These are phyloP conservation scores for Actinia equina DNA, from an alignment of 64 coral and sea anemone genomes.

Conservation along the genomic window DNA sequence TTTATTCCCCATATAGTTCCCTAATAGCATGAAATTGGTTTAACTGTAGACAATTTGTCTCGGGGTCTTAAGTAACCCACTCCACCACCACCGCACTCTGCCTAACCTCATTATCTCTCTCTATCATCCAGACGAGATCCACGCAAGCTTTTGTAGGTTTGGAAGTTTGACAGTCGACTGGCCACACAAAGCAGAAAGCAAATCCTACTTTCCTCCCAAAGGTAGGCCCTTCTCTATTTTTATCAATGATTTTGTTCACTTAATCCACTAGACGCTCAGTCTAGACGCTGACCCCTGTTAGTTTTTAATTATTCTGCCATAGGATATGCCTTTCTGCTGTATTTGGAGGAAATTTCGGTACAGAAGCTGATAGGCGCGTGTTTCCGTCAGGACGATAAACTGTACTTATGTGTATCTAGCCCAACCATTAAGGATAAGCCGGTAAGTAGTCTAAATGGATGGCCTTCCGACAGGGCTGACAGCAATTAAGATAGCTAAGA, in stretches of 20 bases:
- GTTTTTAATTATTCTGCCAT: not conserved
- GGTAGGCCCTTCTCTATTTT: slow-evolving; percentile 24
- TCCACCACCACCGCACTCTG: not conserved
- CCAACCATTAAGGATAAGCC: slow-evolving; percentile 99
- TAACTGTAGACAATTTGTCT: not conserved
- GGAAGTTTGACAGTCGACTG: slow-evolving; percentile 96
- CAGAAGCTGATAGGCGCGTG: slow-evolving; percentile 93
- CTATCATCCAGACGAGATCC: slow-evolving; percentile 81
- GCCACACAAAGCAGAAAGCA: slow-evolving; percentile 99
- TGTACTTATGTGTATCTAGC: slow-evolving; percentile 94
- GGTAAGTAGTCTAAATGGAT: slow-evolving; percentile 51
- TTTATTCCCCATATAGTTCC: not conserved
- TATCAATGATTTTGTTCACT: not conserved
- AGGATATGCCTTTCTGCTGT: slow-evolving; percentile 96
- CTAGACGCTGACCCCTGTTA: not conserved
- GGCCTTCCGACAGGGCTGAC: not conserved
- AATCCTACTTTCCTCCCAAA: slow-evolving; percentile 99
- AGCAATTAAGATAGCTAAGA: not conserved
- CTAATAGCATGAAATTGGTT: not conserved
- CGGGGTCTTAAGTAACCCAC: not conserved
- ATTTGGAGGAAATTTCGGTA: slow-evolving; percentile 88
- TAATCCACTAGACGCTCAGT: not conserved
- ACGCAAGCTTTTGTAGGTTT: slow-evolving; percentile 97
- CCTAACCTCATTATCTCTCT: not conserved
- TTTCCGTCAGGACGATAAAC: slow-evolving; percentile 93